A percentile compares a stretch with the other conserved stretches of the same genome.
Conservation (phyloP, 2,113 vertebrate species). For the Hipposideros armiger region DNA sequence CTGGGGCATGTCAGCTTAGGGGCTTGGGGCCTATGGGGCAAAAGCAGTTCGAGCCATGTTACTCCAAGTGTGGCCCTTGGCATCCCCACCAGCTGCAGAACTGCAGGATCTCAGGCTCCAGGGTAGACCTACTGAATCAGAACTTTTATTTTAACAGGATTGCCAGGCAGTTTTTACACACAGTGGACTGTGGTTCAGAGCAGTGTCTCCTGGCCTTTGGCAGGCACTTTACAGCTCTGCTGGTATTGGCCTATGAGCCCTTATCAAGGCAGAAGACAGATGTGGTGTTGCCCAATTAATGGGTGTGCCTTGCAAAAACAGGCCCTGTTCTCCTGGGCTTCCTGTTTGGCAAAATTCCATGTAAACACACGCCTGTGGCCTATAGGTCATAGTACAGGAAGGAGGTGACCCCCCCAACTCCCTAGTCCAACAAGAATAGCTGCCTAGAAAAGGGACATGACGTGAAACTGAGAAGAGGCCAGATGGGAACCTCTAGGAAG, state of each 20-base stretch:
- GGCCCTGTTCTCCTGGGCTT: background rate
- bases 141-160: background rate
- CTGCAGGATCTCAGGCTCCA: background rate
- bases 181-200: background rate
- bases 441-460: background rate
- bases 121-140: background rate
- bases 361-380: background rate
- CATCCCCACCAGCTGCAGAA: background rate
- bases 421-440: background rate
- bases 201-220: background rate
- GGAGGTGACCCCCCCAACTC: background rate
- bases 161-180: background rate
- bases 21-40: background rate
- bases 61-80: background rate
- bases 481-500: background rate
- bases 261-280: background rate
- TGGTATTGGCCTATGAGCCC: background rate
- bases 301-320: background rate
- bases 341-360: background rate
- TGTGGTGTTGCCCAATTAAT: background rate
- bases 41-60: background rate
- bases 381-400: background rate
- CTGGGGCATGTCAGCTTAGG: background rate
- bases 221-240: background rate
- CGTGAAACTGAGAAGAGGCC: background rate